A percentile compares a stretch with the other conserved stretches of the same genome.
Conservation (phyloP, 2,888 invertebrate genomes). For the Melanchra persicariae region DNA sequence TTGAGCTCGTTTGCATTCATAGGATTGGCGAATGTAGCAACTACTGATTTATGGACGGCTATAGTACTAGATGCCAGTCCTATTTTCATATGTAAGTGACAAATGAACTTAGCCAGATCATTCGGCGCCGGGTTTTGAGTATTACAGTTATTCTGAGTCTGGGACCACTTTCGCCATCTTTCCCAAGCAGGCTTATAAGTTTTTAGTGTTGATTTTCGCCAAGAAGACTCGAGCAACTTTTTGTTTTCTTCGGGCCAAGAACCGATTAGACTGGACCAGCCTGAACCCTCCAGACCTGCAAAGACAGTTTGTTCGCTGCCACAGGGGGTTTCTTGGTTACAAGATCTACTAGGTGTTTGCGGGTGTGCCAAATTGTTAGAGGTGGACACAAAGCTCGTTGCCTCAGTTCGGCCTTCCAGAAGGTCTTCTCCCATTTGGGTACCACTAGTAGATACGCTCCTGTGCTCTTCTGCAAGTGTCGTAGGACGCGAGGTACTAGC, state of each 20-base stretch:
- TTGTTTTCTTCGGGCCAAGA: neutral
- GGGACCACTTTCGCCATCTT: neutral
- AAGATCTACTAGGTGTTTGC: conserved; percentile 1
- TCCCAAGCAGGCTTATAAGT: neutral
- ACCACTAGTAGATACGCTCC: neutral
- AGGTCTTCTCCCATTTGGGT: neutral
- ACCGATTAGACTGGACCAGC: neutral
- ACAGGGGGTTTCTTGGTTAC: neutral
- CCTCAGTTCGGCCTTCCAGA: neutral
- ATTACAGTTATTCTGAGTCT: neutral
- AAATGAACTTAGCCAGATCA: conserved; percentile 1
- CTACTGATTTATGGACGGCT: no score
- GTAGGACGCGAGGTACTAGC: neutral
- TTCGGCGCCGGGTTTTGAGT: no score
- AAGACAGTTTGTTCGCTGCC: neutral
- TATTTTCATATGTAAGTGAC: conserved; percentile 5
- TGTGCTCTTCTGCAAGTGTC: neutral
- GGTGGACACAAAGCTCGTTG: neutral
- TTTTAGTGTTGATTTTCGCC: neutral
- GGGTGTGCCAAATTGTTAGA: conserved; percentile 1
- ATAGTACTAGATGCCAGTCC: neutral
- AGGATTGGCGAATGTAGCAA: neutral
- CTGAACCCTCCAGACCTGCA: conserved; percentile 3
- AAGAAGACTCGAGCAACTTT: neutral
- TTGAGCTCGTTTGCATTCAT: no score